Evolutionary conservation across 2,113 vertebrate species (phyloP).

Genomic region (Oceanodroma tethys): DNA sequence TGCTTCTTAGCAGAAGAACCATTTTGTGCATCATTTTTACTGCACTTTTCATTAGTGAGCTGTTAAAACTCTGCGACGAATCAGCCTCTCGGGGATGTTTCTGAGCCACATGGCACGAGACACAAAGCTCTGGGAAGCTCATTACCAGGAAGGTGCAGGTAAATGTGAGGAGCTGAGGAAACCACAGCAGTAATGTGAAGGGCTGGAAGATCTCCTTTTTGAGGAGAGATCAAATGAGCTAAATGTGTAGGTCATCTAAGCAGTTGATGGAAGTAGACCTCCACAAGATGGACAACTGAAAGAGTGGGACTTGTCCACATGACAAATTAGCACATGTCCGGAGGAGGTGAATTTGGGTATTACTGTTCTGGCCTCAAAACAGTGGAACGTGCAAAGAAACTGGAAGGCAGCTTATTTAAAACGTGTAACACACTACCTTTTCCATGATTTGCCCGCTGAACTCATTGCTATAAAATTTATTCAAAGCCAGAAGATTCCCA

Average conservation of each 20-base stretch:
- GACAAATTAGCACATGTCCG: fast-evolving
- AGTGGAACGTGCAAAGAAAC: not conserved
- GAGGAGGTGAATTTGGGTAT: not conserved
- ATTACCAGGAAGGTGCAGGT: not conserved
- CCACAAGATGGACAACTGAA: not conserved
- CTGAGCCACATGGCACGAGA: not conserved
- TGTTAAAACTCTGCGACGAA: not conserved
- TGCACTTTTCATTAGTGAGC: not conserved
- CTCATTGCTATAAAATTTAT: not conserved
- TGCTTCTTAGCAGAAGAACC: not conserved
- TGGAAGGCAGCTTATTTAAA: not conserved
- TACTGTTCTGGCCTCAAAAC: not conserved
- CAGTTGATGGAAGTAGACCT: not conserved
- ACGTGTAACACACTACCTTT: not conserved
- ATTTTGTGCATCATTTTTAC: not conserved
- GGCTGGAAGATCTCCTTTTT: not conserved
- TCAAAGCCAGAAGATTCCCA: not conserved
- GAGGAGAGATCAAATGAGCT: not conserved
- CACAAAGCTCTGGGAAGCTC: not conserved
- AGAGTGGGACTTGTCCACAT: not conserved
- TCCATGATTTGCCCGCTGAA: not conserved
- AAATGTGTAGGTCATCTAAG: not conserved
- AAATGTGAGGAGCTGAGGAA: not conserved
- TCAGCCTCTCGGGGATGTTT: not conserved
- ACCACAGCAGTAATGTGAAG: not conserved